Conservation (phyloP, 2,888 invertebrate species). For the Oxyteleia sp. region DNA sequence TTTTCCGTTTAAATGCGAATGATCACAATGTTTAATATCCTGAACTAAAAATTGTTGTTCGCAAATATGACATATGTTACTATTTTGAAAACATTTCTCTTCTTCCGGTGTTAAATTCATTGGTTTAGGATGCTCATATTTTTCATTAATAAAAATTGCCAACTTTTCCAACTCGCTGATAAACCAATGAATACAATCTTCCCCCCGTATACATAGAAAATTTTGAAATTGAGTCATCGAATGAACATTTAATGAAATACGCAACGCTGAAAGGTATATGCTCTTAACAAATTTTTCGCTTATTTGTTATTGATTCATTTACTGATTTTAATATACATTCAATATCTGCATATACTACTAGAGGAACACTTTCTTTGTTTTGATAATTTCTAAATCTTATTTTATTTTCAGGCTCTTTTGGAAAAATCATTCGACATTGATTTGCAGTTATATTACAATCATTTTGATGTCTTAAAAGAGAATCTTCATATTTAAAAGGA, state of each 20-base stretch:
- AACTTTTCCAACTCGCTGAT: not conserved
- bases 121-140: not conserved
- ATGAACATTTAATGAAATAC: not conserved
- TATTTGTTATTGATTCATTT: slow-evolving; percentile 15
- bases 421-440: slow-evolving; percentile 27
- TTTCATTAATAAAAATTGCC: not conserved
- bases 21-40: slow-evolving; percentile 20
- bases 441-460: not conserved
- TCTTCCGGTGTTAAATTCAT: not conserved
- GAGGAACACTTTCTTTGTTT: slow-evolving; percentile 42
- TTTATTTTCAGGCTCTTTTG: not conserved
- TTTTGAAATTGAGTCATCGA: not conserved
- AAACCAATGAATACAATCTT: not conserved
- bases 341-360: too few relatives aligned
- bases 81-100: not conserved
- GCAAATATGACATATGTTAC: not conserved
- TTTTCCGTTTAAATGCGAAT: slow-evolving; percentile 15
- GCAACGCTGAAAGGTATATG: not conserved
- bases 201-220: not conserved
- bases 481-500: not conserved
- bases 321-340: slow-evolving; percentile 47
- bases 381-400: too few relatives aligned
- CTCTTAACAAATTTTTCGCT: not conserved
- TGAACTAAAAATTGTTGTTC: too few relatives aligned
- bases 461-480: not conserved